Percentiles rank a stretch among this genome's conserved stretches.
Evolutionary conservation across 2,888 invertebrate genomes (phyloP).

Genomic region (Bruchidius siliquastri): DNA sequence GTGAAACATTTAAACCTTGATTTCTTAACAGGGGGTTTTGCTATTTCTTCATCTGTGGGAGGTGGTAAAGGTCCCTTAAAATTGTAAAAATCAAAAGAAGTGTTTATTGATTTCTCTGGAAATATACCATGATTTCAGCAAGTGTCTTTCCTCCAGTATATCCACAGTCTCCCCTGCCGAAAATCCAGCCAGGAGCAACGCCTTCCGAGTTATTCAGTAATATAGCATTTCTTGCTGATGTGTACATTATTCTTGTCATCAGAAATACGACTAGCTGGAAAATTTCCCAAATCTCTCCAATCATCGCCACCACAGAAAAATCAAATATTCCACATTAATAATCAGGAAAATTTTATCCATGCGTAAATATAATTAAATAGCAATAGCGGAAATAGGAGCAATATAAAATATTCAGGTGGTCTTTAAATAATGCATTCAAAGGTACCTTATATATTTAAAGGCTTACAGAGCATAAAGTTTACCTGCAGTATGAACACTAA

Average conservation of each 20-base stretch:
- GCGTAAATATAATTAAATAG: too few relatives aligned
- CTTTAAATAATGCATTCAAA: too few relatives aligned
- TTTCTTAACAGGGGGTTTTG: neutral
- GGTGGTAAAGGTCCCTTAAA: neutral
- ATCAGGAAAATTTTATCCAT: too few relatives aligned
- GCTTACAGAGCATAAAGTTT: constrained; percentile 1
- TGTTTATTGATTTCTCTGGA: neutral
- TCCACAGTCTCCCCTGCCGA: constrained; percentile 43
- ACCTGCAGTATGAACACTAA: constrained; percentile 18
- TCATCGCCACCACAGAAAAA: too few relatives aligned
- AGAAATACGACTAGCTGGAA: constrained; percentile 47
- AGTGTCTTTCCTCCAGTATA: constrained; percentile 39
- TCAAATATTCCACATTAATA: too few relatives aligned
- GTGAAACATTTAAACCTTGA: neutral
- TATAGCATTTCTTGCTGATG: constrained; percentile 53
- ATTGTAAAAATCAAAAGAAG: neutral
- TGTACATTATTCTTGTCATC: constrained; percentile 52
- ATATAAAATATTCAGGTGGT: too few relatives aligned
- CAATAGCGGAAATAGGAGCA: too few relatives aligned
- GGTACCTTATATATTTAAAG: too few relatives aligned
- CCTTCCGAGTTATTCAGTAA: constrained; percentile 51
- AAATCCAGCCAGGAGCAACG: constrained; percentile 48
- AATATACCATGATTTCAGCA: constrained; percentile 36
- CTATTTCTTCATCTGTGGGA: neutral
- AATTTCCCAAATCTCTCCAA: too few relatives aligned